Conservation (phyloP, 2,888 invertebrate genomes). For the Heliconius cydno region DNA sequence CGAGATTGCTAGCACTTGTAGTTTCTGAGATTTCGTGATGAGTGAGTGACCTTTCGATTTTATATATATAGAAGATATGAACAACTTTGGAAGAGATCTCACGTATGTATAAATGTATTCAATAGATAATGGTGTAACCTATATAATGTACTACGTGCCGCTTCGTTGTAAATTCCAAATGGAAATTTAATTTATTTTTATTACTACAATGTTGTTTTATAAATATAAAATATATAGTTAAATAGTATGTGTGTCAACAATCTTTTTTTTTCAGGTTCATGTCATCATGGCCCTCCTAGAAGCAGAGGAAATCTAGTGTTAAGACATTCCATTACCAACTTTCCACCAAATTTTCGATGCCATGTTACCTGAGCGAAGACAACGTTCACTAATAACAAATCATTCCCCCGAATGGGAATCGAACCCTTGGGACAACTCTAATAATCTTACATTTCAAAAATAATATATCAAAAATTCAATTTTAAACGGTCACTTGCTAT, state of each 20-base stretch:
- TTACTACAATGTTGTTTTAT: neutral
- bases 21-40: too few relatives aligned
- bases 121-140: conserved; percentile 12
- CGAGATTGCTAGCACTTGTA: too few relatives aligned
- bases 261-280: too few relatives aligned
- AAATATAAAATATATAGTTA: neutral
- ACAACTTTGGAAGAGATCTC: conserved; percentile 9
- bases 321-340: too few relatives aligned
- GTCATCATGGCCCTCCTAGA: too few relatives aligned
- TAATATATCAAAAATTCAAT: neutral
- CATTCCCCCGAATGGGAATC: too few relatives aligned
- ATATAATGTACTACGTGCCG: conserved; percentile 10
- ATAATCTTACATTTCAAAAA: neutral
- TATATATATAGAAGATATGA: neutral
- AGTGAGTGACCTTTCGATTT: too few relatives aligned
- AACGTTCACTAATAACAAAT: too few relatives aligned
- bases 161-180: neutral
- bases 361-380: too few relatives aligned
- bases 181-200: neutral
- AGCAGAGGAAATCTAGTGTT: too few relatives aligned
- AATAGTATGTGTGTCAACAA: neutral
- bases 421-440: too few relatives aligned
- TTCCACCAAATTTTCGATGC: too few relatives aligned
- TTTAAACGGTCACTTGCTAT: neutral
- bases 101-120: conserved; percentile 1